These are phyloP conservation scores for Lysandra coridon DNA, from an alignment of 2,888 invertebrate genomes.

Conservation along the genomic window DNA sequence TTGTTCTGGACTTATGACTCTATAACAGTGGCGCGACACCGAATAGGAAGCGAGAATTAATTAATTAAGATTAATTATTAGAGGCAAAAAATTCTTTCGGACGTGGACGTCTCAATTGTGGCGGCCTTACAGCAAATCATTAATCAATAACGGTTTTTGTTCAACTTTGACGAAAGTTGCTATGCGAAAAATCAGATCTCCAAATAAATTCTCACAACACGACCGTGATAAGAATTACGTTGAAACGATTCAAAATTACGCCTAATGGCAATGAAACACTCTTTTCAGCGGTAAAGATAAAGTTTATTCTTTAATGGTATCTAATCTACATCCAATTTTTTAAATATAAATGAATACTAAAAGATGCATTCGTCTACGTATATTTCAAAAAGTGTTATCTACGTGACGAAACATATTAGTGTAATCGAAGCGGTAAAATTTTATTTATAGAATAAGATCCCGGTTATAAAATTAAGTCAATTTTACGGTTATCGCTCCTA, in stretches of 20 bases:
- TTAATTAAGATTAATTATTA: constrained; percentile 33
- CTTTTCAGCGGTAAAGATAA: background rate
- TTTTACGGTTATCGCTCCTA: background rate
- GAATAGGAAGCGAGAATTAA: constrained; percentile 6
- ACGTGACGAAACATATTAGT: background rate
- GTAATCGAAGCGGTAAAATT: background rate
- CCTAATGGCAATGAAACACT: background rate
- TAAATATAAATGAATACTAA: background rate
- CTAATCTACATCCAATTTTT: background rate
- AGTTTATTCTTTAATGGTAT: background rate
- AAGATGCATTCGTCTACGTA: background rate
- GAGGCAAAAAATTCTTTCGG: constrained; percentile 29
- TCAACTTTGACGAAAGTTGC: constrained; percentile 1
- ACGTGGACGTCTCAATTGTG: constrained; percentile 25
- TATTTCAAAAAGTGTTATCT: background rate
- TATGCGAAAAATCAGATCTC: background rate
- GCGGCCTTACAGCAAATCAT: constrained; percentile 17
- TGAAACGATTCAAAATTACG: background rate
- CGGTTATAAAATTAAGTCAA: background rate
- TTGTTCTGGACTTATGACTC: background rate
- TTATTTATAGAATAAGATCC: background rate
- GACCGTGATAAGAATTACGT: background rate
- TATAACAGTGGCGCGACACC: background rate
- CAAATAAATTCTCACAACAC: background rate
- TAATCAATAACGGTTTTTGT: constrained; percentile 21